These are phyloP conservation scores for Hirundo rustica DNA, from an alignment of 2,797 vertebrate genomes.

Conservation along the genomic window DNA sequence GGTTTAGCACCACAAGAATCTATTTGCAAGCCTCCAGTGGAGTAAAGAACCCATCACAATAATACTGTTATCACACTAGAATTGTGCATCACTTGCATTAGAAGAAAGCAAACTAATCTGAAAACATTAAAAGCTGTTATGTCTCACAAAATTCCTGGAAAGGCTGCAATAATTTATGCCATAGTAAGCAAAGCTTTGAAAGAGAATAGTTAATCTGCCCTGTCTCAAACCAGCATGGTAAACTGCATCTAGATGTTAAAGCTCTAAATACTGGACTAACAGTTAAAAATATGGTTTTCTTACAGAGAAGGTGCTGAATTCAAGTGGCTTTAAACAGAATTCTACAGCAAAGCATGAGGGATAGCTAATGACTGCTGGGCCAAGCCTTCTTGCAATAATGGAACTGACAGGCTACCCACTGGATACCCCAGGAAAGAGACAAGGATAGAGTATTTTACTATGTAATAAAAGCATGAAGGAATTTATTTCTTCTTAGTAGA, in stretches of 20 bases:
- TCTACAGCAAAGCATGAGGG: not conserved
- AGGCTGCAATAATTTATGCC: not conserved
- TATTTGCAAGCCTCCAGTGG: not conserved
- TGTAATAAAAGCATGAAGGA: not conserved
- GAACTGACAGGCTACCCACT: not conserved
- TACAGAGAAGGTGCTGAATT: not conserved
- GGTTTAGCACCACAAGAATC: not conserved
- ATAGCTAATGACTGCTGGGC: not conserved
- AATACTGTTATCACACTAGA: not conserved
- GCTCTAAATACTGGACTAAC: not conserved
- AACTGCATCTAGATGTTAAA: not conserved
- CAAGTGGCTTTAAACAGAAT: not conserved
- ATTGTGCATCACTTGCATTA: not conserved
- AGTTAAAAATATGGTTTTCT: not conserved
- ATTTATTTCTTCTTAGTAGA: not conserved
- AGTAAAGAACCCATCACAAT: not conserved
- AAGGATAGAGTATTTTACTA: not conserved
- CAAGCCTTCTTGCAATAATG: slow-evolving; percentile 25
- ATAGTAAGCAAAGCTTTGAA: not conserved
- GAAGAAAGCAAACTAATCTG: not conserved
- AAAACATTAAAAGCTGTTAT: not conserved
- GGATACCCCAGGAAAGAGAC: not conserved
- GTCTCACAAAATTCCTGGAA: not conserved
- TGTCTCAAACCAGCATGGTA: not conserved
- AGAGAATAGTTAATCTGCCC: not conserved